Evolutionary conservation across 2,797 vertebrate genomes (phyloP), one percentile per base, ranked within the genome.

Genomic region (Pipistrellus pipistrellus): DNA sequence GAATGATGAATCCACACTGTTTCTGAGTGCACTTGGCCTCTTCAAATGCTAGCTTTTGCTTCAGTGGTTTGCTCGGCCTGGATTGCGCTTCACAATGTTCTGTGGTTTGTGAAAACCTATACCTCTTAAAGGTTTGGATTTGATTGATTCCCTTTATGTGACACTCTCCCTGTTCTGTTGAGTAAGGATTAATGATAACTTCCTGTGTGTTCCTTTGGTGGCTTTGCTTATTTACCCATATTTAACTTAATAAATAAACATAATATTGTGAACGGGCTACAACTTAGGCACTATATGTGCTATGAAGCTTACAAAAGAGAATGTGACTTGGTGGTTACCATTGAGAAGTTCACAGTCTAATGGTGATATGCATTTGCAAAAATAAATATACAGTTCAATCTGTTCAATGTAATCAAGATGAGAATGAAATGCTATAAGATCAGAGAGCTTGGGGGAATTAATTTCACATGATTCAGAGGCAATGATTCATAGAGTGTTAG

Each of bases 391-490:
- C 59, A 90, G 53, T 88, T 94, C 91, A 83, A 30, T 90, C 85
- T 76, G 57, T 78, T 95, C 93, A 91, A 80, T 93, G 85, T 69
- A 90, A 95, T 76, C 78, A 90, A 90, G 48, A 66, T 94, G 38
- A 73, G 89, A 95, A 96, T 95, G 93, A 92, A 77, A 90, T 95
- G 73, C n/a, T 92, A 15, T 88, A 95, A 95, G 75, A 94, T 85
- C 66, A 88, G 86, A 90, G 91, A 88, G 57, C n/a, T 94, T 95
- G n/a, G 85, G 93, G 90, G 73, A 95, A 91, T 94, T 97, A 95
- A 96, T 93, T 91, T 97, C 91, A 95, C 77, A 72, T 96, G 95
- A 96, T 93, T 97, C 94, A 93, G 83, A 90, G 86, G 93, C 88
- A 95, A 44, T 96, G 94, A 97, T 85, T 96, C 95, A 96, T 62